phyloP scores from a whole-genome alignment of 2,797 vertebrate species.

The Anguilla obscura region DNA sequence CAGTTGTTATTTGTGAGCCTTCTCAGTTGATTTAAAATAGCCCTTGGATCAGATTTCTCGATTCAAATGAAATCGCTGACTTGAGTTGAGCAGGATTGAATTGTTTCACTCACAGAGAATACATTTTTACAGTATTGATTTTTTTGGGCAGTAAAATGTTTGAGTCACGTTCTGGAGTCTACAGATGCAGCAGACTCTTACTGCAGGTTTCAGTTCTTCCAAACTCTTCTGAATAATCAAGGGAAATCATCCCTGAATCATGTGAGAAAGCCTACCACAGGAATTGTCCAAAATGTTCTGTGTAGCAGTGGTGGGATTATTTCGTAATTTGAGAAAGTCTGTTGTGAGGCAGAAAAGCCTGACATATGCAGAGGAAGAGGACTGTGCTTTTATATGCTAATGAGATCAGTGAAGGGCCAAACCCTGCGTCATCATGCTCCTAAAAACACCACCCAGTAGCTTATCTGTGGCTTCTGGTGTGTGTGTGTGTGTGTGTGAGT shows the following conservation, averaged over 20 bases:
- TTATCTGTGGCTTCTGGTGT: not conserved
- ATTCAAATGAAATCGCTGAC: constrained; percentile 28
- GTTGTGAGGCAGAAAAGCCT: not conserved
- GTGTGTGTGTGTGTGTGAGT: not conserved
- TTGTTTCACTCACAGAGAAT: not conserved
- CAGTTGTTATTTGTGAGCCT: not conserved
- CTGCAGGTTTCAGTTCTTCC: not conserved
- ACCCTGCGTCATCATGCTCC: not conserved
- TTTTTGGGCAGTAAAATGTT: not conserved
- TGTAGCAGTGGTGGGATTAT: not conserved
- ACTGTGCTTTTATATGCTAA: not conserved
- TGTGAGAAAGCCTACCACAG: not conserved
- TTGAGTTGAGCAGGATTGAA: not conserved
- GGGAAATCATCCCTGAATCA: not conserved
- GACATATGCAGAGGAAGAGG: not conserved
- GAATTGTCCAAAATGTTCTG: not conserved
- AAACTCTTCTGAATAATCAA: not conserved
- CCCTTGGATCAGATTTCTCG: not conserved
- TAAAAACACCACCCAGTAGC: not conserved
- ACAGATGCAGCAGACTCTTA: not conserved
- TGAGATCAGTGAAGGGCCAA: not conserved
- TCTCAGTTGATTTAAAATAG: not conserved
- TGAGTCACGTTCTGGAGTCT: not conserved
- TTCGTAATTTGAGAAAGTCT: not conserved
- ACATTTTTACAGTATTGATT: not conserved